Evolutionary conservation across 1,140 invertebrate genomes (phyloP), one percentile per base, ranked within the genome.

Genomic region (Aphidius gifuensis): DNA sequence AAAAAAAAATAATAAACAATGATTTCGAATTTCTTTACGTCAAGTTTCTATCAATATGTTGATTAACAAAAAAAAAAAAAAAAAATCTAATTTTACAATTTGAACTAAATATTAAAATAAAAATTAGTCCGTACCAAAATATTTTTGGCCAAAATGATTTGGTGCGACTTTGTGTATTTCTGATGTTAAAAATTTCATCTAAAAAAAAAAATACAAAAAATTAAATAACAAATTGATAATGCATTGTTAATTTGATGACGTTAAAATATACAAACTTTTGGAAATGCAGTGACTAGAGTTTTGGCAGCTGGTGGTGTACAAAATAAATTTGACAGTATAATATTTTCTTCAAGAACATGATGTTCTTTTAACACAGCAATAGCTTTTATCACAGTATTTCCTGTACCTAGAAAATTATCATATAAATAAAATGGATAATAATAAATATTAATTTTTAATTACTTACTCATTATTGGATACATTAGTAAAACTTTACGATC

Each of bases 91-190:
- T 32, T 32, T 32, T 32, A 3, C 23, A 32, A 32, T 32, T 32
- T 32, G 2, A 32, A 32, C 23, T 32, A 32, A 32, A 4, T 53
- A 23, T 6, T 32, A 53, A 48, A 57, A 6, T 48, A 40, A 48
- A 6, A 64, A 75, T 88, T 87, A 98, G 83, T 98, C 95, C 65
- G 95, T 98, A 71, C 96, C 96, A 87, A 99, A 99, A 83, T 98
- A 98, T 82, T 96, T 97, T 82, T 96, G 93, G 67, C 96, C 96
- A 85, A 99, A 99, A 82, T 98, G 96, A 83, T 96, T 97, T 11
- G 96, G 96, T 38, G 94, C 93, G n/a, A 97, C 89, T 7, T 89
- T 88, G 81, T 98, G 93, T 48, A 99, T 85, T 80, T 98, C 96
- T 2, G 95, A 96, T 1, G 96, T 97, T 51, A 98, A 84, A 69